phyloP scores from a whole-genome alignment of 1,140 invertebrate species.

The Euschistus heros region DNA sequence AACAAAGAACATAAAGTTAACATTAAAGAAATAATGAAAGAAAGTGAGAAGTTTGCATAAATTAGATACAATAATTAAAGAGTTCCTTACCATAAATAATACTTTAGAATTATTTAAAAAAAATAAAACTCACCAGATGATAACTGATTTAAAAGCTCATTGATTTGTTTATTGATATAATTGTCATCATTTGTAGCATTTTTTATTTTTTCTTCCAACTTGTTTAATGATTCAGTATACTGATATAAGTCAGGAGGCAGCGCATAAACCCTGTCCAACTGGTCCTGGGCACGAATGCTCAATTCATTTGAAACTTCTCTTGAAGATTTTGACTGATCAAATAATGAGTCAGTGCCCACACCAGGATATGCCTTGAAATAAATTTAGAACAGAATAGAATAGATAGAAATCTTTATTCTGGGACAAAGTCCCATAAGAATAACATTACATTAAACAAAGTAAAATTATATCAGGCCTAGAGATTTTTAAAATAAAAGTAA shows the following conservation, averaged over 20 bases:
- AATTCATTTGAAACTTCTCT: constrained; percentile 32
- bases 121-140: background rate
- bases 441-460: too few relatives aligned
- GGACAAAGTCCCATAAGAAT: too few relatives aligned
- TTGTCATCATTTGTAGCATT: constrained; percentile 43
- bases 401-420: too few relatives aligned
- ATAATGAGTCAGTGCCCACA: constrained; percentile 24
- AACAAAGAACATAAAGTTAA: background rate
- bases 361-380: constrained; percentile 26
- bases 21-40: background rate
- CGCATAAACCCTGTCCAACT: constrained; percentile 21
- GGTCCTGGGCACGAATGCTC: constrained; percentile 21
- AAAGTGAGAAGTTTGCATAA: background rate
- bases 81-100: too few relatives aligned
- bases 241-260: constrained; percentile 35
- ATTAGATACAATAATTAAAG: background rate
- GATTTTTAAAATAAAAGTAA: too few relatives aligned
- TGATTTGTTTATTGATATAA: constrained; percentile 40
- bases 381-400: background rate
- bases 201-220: constrained; percentile 41
- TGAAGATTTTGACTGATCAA: constrained; percentile 31
- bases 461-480: too few relatives aligned
- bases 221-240: constrained; percentile 39
- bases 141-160: constrained; percentile 31
- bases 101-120: too few relatives aligned